These are phyloP conservation scores for Smutsia temminckii DNA, from an alignment of 2,797 vertebrate species.

Conservation along the genomic window DNA sequence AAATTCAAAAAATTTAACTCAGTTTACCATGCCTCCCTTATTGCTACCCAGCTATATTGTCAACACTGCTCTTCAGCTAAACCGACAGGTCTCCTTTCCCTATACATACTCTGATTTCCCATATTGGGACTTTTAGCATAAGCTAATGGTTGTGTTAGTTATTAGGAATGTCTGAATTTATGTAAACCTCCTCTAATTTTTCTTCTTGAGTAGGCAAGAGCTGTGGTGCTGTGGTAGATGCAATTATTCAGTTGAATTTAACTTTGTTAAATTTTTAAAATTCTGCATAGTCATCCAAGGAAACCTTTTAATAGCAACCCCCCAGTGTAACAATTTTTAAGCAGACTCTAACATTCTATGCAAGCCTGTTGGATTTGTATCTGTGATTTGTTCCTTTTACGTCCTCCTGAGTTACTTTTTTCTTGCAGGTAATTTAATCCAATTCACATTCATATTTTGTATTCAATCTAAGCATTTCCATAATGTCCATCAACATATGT, in stretches of 20 bases:
- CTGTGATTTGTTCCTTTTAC: slow-evolving; percentile 43
- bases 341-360: not conserved
- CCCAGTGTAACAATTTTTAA: not conserved
- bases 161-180: slow-evolving; percentile 14
- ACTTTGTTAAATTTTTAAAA: not conserved
- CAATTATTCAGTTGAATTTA: slow-evolving; percentile 22
- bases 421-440: slow-evolving; percentile 57
- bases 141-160: not conserved
- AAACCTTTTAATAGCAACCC: slow-evolving; percentile 42
- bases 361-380: slow-evolving; percentile 17
- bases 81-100: not conserved
- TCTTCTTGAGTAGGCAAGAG: not conserved
- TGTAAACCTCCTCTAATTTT: slow-evolving; percentile 10
- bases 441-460: slow-evolving; percentile 47
- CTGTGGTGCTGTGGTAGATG: not conserved
- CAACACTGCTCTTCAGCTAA: not conserved
- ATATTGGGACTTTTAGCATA: not conserved
- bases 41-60: not conserved
- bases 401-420: slow-evolving; percentile 38
- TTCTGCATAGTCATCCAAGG: not conserved
- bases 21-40: not conserved
- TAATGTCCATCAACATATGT: slow-evolving; percentile 26
- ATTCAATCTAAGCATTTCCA: slow-evolving; percentile 42
- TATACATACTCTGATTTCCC: not conserved
- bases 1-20: not conserved